Conservation (phyloP, 2,888 invertebrate species). For the Anodontia alba region DNA sequence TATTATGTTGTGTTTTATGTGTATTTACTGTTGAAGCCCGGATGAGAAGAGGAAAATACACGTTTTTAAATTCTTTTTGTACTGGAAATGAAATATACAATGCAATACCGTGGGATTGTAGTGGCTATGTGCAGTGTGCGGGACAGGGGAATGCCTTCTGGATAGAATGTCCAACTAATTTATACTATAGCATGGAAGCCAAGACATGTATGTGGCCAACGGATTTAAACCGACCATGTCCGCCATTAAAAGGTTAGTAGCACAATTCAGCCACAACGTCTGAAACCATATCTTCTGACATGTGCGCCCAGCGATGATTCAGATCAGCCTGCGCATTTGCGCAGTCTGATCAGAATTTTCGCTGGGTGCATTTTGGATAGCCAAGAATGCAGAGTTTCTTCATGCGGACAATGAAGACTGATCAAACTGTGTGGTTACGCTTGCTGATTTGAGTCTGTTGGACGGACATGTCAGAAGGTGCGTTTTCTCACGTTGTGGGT, state of each 20-base stretch:
- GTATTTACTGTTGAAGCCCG: conserved; percentile 37
- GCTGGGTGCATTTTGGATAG: too few species aligned
- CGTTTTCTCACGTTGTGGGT: too few species aligned
- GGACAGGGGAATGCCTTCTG: conserved; percentile 59
- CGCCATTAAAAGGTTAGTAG: conserved; percentile 61
- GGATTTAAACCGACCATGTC: conserved; percentile 58
- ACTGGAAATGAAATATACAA: conserved; percentile 61
- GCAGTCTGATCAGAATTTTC: too few species aligned
- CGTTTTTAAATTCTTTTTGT: conserved; percentile 62
- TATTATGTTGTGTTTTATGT: conserved; percentile 11
- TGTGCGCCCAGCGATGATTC: too few species aligned
- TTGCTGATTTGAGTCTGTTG: too few species aligned
- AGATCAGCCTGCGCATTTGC: too few species aligned
- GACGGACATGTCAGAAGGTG: too few species aligned
- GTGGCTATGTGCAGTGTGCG: conserved; percentile 66
- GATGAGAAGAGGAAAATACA: conserved; percentile 54
- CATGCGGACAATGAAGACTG: too few species aligned
- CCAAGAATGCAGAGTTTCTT: too few species aligned
- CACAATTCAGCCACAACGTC: too few species aligned
- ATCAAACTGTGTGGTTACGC: too few species aligned
- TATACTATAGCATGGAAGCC: conserved; percentile 61
- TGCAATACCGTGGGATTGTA: conserved; percentile 68
- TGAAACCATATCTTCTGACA: too few species aligned
- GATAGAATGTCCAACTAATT: conserved; percentile 62
- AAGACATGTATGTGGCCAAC: conserved; percentile 69